Percentiles rank a stretch among this genome's conserved stretches.
phyloP scores from a whole-genome alignment of 2,113 vertebrate genomes.

The Sturnus vulgaris region DNA sequence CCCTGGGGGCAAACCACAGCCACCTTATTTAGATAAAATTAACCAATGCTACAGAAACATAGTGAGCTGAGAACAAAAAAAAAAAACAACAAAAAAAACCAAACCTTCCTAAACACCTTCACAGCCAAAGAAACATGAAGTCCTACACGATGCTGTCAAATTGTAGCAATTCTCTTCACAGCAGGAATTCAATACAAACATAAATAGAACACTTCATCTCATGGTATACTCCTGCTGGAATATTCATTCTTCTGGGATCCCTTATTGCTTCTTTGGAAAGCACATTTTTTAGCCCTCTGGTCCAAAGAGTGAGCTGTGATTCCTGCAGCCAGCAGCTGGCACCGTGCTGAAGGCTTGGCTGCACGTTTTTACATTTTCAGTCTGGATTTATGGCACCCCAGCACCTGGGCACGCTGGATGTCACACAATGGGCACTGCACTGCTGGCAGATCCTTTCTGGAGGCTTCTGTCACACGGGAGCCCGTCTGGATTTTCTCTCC shows the following conservation, averaged over 20 bases:
- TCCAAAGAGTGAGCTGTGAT: neutral
- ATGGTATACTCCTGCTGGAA: neutral
- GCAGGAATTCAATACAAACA: neutral
- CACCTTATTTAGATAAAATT: neutral
- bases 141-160: neutral
- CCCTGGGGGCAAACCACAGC: neutral
- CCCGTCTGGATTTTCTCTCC: neutral
- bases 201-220: neutral
- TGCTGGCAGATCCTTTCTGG: neutral
- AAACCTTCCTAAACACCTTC: neutral
- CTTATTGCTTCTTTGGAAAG: neutral
- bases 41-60: neutral
- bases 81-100: neutral
- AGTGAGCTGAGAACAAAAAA: neutral
- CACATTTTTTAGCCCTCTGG: accelerated
- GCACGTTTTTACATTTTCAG: neutral
- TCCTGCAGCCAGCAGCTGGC: neutral
- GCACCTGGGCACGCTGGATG: neutral
- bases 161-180: neutral
- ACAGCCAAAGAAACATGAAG: neutral
- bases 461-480: neutral
- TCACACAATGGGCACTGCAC: accelerated
- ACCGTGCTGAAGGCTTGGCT: neutral
- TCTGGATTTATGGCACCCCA: neutral
- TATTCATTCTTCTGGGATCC: neutral